Conservation (phyloP, 2,113 vertebrate species). For the Grammomys surdaster region DNA sequence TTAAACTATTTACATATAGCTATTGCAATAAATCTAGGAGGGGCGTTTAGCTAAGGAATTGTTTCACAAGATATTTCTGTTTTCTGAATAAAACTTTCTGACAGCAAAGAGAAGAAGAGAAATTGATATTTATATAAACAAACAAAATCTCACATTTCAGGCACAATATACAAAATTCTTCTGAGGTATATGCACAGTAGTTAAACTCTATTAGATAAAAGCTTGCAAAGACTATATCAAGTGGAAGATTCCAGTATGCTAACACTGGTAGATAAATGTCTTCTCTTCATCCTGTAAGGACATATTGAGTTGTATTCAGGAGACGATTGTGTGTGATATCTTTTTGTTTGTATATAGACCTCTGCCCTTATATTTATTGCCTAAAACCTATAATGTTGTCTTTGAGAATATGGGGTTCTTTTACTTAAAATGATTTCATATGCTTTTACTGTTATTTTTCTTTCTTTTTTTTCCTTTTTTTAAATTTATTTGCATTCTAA, state of each 20-base stretch:
- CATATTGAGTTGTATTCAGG: not conserved
- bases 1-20: not conserved
- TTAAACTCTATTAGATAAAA: constrained; percentile 7
- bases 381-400: not conserved
- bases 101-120: not conserved
- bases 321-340: not conserved
- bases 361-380: not conserved
- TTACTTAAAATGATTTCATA: not conserved
- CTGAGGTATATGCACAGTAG: not conserved
- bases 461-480: not conserved
- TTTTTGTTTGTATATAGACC: not conserved
- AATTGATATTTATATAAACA: not conserved
- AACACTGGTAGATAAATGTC: not conserved
- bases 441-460: not conserved
- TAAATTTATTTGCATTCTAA: constrained; percentile 27
- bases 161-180: not conserved
- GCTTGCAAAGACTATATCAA: not conserved
- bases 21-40: not conserved
- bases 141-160: not conserved
- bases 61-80: not conserved
- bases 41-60: not conserved
- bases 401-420: not conserved
- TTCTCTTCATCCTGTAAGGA: not conserved
- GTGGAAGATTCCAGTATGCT: not conserved
- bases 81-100: not conserved